phyloP scores from a whole-genome alignment of 2,113 vertebrate genomes.

The Muscicapa adusta region DNA sequence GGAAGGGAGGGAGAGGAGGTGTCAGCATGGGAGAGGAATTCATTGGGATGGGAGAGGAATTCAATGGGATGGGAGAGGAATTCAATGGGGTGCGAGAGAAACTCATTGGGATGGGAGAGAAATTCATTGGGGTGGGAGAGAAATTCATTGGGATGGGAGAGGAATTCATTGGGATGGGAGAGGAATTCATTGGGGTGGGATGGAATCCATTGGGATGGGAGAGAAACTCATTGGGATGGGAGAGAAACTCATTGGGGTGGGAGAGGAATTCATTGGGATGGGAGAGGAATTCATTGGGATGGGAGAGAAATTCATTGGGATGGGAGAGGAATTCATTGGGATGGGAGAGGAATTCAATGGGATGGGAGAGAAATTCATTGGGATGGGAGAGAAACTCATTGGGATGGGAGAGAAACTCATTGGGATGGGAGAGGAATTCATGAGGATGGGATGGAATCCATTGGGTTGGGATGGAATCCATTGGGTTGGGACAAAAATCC shows the following conservation, averaged over 20 bases:
- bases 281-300: too few relatives aligned
- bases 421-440: not conserved
- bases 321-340: not conserved
- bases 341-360: too few relatives aligned
- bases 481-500: too few relatives aligned
- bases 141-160: not conserved
- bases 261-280: too few relatives aligned
- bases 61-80: not conserved
- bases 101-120: too few relatives aligned
- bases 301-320: rapidly evolving
- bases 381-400: too few relatives aligned
- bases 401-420: not conserved
- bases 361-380: too few relatives aligned
- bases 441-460: too few relatives aligned
- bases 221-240: too few relatives aligned
- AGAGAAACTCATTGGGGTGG: not conserved
- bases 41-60: rapidly evolving
- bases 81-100: not conserved
- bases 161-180: not conserved
- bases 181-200: not conserved
- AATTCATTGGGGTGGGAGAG: too few relatives aligned
- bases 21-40: rapidly evolving
- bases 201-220: too few relatives aligned
- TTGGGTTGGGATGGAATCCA: too few relatives aligned
- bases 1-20: not conserved